Conservation (phyloP, 2,797 vertebrate genomes). For the Glyptemys insculpta region DNA sequence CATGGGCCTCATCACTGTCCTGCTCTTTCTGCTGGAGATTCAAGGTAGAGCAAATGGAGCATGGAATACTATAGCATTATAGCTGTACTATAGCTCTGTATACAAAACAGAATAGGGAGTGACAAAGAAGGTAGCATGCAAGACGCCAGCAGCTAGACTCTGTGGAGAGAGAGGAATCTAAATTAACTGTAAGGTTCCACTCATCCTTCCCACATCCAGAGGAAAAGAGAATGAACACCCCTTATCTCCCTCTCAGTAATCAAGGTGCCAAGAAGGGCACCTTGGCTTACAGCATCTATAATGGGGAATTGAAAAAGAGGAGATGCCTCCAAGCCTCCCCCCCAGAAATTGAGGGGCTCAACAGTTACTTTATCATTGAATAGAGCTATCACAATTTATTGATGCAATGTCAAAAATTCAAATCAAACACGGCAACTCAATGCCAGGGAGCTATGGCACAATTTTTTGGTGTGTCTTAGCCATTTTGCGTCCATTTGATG, state of each 20-base stretch:
- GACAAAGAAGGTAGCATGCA: too few species aligned
- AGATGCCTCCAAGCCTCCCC: not conserved
- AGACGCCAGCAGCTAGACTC: not conserved
- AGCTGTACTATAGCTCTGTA: too few species aligned
- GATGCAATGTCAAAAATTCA: not conserved
- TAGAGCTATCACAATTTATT: not conserved
- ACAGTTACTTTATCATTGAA: not conserved
- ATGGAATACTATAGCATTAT: not conserved
- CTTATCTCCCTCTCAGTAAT: not conserved
- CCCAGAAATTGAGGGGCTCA: not conserved
- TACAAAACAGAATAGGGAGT: too few species aligned
- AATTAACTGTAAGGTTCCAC: not conserved
- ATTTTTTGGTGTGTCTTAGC: not conserved
- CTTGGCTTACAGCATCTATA: accelerated
- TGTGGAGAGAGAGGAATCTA: not conserved
- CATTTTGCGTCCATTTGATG: not conserved
- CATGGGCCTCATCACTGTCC: not conserved
- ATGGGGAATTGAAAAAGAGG: not conserved
- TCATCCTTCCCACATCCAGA: not conserved
- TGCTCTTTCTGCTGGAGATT: not conserved
- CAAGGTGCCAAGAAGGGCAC: not conserved
- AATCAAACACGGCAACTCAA: not conserved
- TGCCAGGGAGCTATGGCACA: not conserved
- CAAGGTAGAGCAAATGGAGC: not conserved
- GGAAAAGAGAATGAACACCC: not conserved